Percentiles rank a stretch among this genome's conserved stretches.
These are phyloP conservation scores for Micromussa lordhowensis DNA, from an alignment of 92 coral and sea anemone species.

Conservation along the genomic window DNA sequence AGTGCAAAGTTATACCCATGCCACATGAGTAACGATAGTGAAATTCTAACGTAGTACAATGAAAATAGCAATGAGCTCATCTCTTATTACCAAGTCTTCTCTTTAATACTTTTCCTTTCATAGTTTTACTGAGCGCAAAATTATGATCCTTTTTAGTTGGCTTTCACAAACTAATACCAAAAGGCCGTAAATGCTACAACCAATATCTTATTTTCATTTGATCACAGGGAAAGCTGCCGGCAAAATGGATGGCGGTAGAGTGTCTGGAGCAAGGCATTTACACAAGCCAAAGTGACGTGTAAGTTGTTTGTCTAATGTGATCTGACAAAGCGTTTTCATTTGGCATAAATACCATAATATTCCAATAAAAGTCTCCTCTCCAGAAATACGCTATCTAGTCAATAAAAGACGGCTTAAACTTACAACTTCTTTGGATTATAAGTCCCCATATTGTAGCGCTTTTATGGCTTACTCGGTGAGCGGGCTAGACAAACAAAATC, in stretches of 20 bases:
- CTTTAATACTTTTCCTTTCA: neutral
- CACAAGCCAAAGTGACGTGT: slow-evolving; percentile 92
- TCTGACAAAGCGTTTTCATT: neutral
- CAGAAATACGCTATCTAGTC: no score
- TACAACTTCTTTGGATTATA: no score
- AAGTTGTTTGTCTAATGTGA: slow-evolving; percentile 33
- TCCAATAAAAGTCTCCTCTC: no score
- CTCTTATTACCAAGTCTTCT: neutral
- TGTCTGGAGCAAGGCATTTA: slow-evolving; percentile 79
- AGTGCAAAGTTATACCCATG: no score
- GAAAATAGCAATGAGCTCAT: neutral
- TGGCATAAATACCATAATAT: neutral
- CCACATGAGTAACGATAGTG: no score
- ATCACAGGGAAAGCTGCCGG: slow-evolving; percentile 87
- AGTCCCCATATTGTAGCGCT: no score
- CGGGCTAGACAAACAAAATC: no score
- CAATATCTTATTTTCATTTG: neutral
- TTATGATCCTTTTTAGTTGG: neutral
- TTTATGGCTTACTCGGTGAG: no score
- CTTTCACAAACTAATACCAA: no score
- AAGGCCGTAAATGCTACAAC: no score
- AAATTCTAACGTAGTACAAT: no score
- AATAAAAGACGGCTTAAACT: no score
- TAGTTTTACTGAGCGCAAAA: neutral
- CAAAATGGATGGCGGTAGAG: slow-evolving; percentile 95